A percentile compares a stretch with the other conserved stretches of the same genome.
Conservation (phyloP, 2,888 invertebrate genomes). For the Disparrhopalites patrizii region DNA sequence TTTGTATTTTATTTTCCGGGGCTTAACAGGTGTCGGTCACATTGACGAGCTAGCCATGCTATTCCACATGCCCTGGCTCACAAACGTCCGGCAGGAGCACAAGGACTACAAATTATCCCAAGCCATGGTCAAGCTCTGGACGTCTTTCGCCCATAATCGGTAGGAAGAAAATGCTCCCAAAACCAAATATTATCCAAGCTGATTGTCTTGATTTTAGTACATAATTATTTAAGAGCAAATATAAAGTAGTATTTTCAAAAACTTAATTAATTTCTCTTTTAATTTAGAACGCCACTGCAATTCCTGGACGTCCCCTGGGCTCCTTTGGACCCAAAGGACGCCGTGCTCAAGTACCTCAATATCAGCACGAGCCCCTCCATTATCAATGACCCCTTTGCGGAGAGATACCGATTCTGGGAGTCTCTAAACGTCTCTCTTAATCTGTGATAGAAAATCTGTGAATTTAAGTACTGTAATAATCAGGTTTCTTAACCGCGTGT, state of each 20-base stretch:
- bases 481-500: too few species aligned
- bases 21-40: not conserved
- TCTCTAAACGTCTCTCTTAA: not conserved
- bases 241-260: not conserved
- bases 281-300: not conserved
- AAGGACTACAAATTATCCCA: slow-evolving; percentile 16
- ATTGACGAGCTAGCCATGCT: slow-evolving; percentile 13
- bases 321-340: not conserved
- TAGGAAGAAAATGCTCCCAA: not conserved
- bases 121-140: slow-evolving; percentile 15
- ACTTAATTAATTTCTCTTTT: not conserved
- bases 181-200: not conserved
- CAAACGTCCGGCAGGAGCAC: not conserved
- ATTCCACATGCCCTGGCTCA: slow-evolving; percentile 16
- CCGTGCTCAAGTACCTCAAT: not conserved
- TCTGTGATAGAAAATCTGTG: not conserved
- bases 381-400: not conserved
- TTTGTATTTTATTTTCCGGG: too few species aligned
- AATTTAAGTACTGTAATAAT: too few species aligned
- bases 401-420: not conserved
- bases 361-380: not conserved
- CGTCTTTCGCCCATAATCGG: slow-evolving; percentile 12
- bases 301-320: not conserved
- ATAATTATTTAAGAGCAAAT: not conserved
- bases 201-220: not conserved